phyloP scores from a whole-genome alignment of 2,797 vertebrate genomes.

The Synaphobranchus kaupii region DNA sequence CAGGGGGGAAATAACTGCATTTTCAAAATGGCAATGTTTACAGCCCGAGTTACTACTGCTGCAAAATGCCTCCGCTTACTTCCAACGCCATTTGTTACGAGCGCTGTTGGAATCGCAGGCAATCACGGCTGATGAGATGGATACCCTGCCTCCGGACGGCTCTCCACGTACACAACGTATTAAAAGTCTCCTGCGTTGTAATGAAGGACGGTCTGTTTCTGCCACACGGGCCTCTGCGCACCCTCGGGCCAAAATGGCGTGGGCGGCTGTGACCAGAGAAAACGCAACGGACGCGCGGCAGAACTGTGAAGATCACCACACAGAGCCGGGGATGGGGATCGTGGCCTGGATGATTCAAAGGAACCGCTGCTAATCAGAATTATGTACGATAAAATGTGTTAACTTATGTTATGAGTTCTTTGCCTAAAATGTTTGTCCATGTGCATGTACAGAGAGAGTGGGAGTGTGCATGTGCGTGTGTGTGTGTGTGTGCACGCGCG shows the following conservation, averaged over 20 bases:
- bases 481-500: too few species aligned
- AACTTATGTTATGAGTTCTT: too few species aligned
- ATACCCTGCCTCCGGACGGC: neutral
- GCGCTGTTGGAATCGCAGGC: neutral
- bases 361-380: neutral
- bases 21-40: neutral
- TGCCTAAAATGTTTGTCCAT: too few species aligned
- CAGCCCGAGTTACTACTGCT: neutral
- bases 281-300: neutral
- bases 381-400: neutral
- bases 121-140: neutral
- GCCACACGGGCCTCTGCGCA: too few species aligned
- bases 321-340: neutral
- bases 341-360: neutral
- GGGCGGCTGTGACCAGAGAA: neutral
- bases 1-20: neutral
- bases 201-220: neutral
- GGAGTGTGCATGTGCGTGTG: neutral
- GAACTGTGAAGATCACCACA: neutral
- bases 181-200: neutral
- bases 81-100: neutral
- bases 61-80: too few species aligned
- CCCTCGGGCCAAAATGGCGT: neutral
- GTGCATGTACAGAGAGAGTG: too few species aligned
- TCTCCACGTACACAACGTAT: neutral